These are phyloP conservation scores for Sturnira hondurensis DNA, from an alignment of 2,113 vertebrate genomes.

Conservation along the genomic window DNA sequence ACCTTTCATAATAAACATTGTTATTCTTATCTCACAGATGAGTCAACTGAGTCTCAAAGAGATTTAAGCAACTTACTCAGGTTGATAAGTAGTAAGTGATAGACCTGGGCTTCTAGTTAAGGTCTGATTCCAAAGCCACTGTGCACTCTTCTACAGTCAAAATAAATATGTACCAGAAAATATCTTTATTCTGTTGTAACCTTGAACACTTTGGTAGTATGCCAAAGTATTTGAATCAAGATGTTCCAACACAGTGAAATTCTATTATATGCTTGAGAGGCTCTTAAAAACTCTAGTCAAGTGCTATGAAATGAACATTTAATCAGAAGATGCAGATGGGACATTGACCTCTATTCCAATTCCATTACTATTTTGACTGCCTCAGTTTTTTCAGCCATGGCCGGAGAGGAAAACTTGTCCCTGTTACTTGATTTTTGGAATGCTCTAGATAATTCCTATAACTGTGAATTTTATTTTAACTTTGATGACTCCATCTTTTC, in stretches of 20 bases:
- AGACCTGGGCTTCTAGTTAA: neutral
- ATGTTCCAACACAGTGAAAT: constrained; percentile 7
- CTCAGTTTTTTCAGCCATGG: neutral
- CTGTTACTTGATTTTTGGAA: neutral
- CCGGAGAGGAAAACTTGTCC: neutral
- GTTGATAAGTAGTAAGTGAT: neutral
- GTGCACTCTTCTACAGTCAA: neutral
- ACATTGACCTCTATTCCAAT: neutral
- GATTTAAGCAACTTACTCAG: neutral
- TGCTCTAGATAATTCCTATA: neutral
- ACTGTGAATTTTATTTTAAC: neutral
- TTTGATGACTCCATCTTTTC: neutral
- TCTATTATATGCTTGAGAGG: constrained; percentile 16
- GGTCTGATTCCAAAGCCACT: neutral
- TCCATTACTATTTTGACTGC: neutral
- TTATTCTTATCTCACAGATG: neutral
- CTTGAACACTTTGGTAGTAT: neutral
- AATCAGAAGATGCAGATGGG: neutral
- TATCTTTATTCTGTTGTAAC: neutral
- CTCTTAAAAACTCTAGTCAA: neutral
- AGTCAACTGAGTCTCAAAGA: neutral
- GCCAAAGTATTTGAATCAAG: constrained; percentile 4
- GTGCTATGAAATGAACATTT: constrained; percentile 1
- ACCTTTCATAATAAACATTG: neutral
- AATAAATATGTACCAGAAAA: neutral